These are phyloP conservation scores for Eleutherodactylus coqui DNA, from an alignment of 2,797 vertebrate genomes.

Conservation along the genomic window DNA sequence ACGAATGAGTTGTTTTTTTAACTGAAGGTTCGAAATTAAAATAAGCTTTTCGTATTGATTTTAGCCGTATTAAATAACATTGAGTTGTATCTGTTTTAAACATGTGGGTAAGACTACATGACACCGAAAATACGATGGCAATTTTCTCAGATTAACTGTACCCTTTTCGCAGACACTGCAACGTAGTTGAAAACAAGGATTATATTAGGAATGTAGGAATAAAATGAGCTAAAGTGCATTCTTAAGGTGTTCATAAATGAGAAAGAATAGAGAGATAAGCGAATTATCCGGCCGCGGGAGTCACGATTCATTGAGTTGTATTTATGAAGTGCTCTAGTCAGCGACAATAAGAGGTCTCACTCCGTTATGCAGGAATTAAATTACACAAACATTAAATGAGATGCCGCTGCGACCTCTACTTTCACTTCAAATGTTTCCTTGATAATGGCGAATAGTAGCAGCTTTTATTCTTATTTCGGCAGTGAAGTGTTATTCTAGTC, in stretches of 20 bases:
- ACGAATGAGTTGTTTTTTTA: background rate
- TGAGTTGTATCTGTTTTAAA: background rate
- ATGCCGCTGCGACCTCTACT: background rate
- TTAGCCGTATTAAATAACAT: background rate
- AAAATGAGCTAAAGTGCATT: background rate
- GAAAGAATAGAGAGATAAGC: conserved; percentile 22
- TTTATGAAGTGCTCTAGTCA: conserved; percentile 45
- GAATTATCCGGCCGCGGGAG: background rate
- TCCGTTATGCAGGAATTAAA: conserved; percentile 51
- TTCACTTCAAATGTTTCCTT: background rate
- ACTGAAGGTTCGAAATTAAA: background rate
- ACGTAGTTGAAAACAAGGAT: background rate
- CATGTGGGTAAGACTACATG: background rate
- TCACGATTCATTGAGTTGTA: conserved; percentile 58
- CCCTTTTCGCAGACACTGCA: background rate
- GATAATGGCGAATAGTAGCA: background rate
- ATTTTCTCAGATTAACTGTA: conserved; percentile 14
- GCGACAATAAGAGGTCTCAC: conserved; percentile 25
- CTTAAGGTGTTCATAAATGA: conserved; percentile 36
- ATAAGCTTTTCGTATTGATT: conserved; percentile 9
- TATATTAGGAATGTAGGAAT: background rate
- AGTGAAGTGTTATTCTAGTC: background rate
- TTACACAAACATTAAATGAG: background rate
- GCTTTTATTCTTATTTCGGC: background rate
- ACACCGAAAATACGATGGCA: background rate